These are phyloP conservation scores for Acleris emargana DNA, from an alignment of 2,888 invertebrate species.

Conservation along the genomic window DNA sequence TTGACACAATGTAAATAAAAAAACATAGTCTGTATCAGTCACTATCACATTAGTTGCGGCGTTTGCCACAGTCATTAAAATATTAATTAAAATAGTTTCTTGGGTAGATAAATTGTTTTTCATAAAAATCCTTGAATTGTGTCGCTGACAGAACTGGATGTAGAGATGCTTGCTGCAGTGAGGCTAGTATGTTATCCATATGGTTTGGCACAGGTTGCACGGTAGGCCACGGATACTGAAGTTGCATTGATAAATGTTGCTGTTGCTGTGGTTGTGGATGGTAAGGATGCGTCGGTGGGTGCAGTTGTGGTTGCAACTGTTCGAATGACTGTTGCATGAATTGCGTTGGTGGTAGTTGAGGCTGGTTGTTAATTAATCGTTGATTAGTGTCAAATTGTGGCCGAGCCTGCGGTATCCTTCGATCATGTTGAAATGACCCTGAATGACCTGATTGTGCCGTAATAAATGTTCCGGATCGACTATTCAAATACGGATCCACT, in stretches of 20 bases:
- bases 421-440: not conserved
- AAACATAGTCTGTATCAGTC: too few species aligned
- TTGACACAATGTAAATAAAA: too few species aligned
- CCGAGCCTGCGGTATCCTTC: too few species aligned
- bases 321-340: too few species aligned
- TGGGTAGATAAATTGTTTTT: not conserved
- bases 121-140: not conserved
- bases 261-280: not conserved
- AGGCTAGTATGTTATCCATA: not conserved
- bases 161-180: not conserved
- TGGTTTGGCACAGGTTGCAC: not conserved
- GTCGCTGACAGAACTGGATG: not conserved
- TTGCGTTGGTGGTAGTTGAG: too few species aligned
- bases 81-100: too few species aligned
- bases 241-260: not conserved
- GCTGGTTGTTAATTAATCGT: too few species aligned
- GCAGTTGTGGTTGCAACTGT: not conserved
- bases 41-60: too few species aligned
- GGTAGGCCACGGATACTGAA: not conserved
- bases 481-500: not conserved
- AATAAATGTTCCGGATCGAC: not conserved
- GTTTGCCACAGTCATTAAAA: too few species aligned
- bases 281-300: not conserved
- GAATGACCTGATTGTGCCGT: not conserved
- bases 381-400: too few species aligned